These are phyloP conservation scores for Rallus crepitans DNA, from an alignment of 2,797 vertebrate species.

Conservation along the genomic window DNA sequence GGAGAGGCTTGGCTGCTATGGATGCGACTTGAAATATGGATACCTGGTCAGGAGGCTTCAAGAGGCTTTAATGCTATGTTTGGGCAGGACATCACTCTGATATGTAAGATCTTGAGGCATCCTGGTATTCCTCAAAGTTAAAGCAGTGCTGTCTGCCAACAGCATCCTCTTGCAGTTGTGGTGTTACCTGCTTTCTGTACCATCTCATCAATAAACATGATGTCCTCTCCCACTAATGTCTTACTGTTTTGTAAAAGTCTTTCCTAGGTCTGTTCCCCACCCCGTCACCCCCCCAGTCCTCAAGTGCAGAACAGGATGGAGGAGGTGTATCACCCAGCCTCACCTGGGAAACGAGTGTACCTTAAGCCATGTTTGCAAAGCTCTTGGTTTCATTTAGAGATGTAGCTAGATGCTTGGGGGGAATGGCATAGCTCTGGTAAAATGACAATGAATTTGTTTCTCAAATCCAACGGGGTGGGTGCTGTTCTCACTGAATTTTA, in stretches of 20 bases:
- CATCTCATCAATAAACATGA: not conserved
- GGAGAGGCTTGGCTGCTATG: not conserved
- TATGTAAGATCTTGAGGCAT: not conserved
- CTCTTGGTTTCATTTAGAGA: not conserved
- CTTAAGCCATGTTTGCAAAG: not conserved
- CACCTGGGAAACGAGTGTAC: not conserved
- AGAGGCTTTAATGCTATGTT: not conserved
- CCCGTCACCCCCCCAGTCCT: too few species aligned
- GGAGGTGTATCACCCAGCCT: not conserved
- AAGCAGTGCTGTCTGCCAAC: not conserved
- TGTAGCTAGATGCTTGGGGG: not conserved
- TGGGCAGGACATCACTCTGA: not conserved
- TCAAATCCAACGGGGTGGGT: not conserved
- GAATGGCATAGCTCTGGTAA: not conserved
- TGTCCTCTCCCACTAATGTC: not conserved
- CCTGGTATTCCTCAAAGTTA: fast-evolving
- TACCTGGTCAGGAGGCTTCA: not conserved
- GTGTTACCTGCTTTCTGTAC: not conserved
- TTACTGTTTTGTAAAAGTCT: not conserved
- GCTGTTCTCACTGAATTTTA: not conserved
- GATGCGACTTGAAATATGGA: not conserved
- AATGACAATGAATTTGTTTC: not conserved
- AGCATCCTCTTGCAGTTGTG: not conserved
- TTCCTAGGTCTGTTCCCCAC: not conserved
- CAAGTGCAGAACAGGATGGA: not conserved